Conservation (phyloP, 2,797 vertebrate species). For the Perodicticus potto region DNA sequence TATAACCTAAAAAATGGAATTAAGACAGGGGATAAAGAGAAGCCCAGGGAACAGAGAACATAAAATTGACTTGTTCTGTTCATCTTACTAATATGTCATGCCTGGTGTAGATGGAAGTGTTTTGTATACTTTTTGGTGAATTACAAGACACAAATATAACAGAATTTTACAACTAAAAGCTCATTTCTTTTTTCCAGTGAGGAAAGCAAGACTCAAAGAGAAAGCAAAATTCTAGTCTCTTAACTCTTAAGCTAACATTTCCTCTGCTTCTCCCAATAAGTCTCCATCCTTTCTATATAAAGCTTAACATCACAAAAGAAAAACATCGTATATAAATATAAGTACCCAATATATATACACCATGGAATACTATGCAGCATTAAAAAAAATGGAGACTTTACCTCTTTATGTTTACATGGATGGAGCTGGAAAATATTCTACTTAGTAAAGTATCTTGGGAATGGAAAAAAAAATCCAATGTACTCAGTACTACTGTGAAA, state of each 20-base stretch:
- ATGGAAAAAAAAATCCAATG: too few species aligned
- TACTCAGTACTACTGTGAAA: too few species aligned
- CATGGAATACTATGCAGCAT: too few species aligned
- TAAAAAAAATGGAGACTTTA: too few species aligned
- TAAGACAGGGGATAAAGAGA: background rate
- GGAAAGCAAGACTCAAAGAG: background rate
- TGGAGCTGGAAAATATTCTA: too few species aligned
- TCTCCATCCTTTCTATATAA: background rate
- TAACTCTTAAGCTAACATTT: background rate
- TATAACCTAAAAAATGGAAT: slow-evolving; percentile 15
- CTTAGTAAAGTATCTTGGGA: too few species aligned
- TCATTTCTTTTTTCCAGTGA: background rate
- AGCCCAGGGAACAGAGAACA: background rate
- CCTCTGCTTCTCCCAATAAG: slow-evolving; percentile 15
- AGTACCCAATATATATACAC: background rate
- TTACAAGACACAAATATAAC: background rate
- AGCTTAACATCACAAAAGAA: background rate
- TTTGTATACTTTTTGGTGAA: background rate
- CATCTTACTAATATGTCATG: background rate
- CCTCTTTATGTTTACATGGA: too few species aligned
- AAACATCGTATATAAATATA: background rate
- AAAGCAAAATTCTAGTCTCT: slow-evolving; percentile 22
- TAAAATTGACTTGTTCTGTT: background rate
- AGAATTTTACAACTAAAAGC: slow-evolving; percentile 6
- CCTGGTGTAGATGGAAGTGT: background rate